Base-by-base conservation (phyloP, 2,888 invertebrate species). In the Andrena chrysosceles region DNA sequence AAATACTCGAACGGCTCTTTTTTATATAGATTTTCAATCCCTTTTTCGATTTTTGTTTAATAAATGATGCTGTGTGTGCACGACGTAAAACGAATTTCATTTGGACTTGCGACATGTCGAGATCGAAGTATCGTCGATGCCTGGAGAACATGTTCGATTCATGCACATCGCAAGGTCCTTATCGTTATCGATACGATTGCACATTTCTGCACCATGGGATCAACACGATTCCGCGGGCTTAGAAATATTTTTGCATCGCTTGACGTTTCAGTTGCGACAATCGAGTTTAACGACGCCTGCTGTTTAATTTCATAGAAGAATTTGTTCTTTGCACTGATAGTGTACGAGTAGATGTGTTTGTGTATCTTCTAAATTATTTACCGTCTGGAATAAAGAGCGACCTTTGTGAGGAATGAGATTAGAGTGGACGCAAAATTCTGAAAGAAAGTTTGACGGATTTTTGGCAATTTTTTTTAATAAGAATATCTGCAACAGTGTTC, bases 271-370 rank as follows among this genome's bases (percentile, higher is more conserved):
- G 29, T 70, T 59, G 2, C 4, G 56, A 70, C 42, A n/a, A 78
- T 64, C 63, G 26, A 26, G 8, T 64, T 70, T 31, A 59, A 64
- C 63, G n/a, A 66, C 56, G 69, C 64, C 77, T 79, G 64, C 77
- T 70, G 59, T 70, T 79, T 77, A 48, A 69, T 76, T 23, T 70
- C 31, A 16, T 70, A 64, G 69, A 62, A 20, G 8, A 63, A 35
- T 64, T 69, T 20, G 63, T 64, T 52, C 52, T 49, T 76, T 64
- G 69, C 77, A 59, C 68, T 49, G 64, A n/a, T 66, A 56, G 33
- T 31, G 35, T 62, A 74, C 52, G 16, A n/a, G 26, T 42, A 60
- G 56, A 79, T 64, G 31, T 42, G 10, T 52, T 5, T 63, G n/a
- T 49, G 54, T 49, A 1, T 5, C 23, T 72, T 13, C 56, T 26